Conservation (phyloP, 1,140 invertebrate genomes). For the Charaxes varanes region DNA sequence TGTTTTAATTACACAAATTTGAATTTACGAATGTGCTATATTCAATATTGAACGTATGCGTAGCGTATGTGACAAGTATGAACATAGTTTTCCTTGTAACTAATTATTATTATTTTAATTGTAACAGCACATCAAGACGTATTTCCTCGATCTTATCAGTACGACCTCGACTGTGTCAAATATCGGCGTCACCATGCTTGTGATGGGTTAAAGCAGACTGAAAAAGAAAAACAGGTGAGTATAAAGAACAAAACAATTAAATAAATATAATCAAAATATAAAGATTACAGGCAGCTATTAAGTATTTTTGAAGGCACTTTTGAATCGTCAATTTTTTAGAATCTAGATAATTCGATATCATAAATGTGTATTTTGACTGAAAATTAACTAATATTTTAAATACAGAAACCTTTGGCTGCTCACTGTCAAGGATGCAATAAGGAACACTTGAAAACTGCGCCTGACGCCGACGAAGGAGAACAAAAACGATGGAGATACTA, state of each 20-base stretch:
- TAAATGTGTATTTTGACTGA: background rate
- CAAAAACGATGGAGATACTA: slow-evolving; percentile 53
- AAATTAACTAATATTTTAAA: too few relatives aligned
- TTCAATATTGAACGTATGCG: too few relatives aligned
- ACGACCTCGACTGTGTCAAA: slow-evolving; percentile 69
- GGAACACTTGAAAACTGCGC: slow-evolving; percentile 5
- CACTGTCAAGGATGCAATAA: slow-evolving; percentile 21
- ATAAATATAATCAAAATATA: too few relatives aligned
- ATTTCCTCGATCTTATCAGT: slow-evolving; percentile 70
- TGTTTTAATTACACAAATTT: too few relatives aligned
- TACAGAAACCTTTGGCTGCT: slow-evolving; percentile 25
- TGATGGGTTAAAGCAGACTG: slow-evolving; percentile 34
- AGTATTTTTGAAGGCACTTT: too few relatives aligned
- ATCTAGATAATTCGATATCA: background rate
- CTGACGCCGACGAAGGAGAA: slow-evolving; percentile 13
- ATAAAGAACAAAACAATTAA: too few relatives aligned
- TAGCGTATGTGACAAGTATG: too few relatives aligned
- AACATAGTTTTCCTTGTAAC: too few relatives aligned
- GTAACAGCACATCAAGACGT: slow-evolving; percentile 60
- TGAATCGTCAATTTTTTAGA: too few relatives aligned
- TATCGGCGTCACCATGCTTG: slow-evolving; percentile 49
- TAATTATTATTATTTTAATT: too few relatives aligned
- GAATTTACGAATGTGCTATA: too few relatives aligned
- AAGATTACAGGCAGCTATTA: too few relatives aligned
- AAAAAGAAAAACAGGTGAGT: slow-evolving; percentile 13